Percentiles rank a stretch among this genome's conserved stretches.
Conservation (phyloP, 2,113 vertebrate genomes). For the Anseranas semipalmata region DNA sequence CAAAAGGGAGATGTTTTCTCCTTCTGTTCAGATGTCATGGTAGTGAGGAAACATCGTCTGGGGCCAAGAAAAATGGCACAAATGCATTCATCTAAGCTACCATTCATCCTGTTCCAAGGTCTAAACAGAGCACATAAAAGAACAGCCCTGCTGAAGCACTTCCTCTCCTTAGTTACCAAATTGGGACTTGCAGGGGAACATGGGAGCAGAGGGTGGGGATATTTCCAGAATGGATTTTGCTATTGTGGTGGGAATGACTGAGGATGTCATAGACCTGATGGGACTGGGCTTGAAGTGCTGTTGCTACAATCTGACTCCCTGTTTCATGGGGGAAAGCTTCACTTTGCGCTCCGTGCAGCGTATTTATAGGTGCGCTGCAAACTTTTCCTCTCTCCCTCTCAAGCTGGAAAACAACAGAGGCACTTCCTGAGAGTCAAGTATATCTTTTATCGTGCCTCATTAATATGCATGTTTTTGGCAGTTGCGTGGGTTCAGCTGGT, state of each 20-base stretch:
- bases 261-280: slow-evolving; percentile 62
- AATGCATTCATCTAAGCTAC: slow-evolving; percentile 92
- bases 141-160: slow-evolving; percentile 78
- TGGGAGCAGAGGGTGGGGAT: slow-evolving; percentile 72
- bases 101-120: slow-evolving; percentile 89
- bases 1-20: slow-evolving; percentile 99
- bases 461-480: slow-evolving; percentile 83
- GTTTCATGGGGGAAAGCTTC: background rate
- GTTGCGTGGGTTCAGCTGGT: slow-evolving; percentile 80
- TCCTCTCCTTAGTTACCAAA: slow-evolving; percentile 86
- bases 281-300: slow-evolving; percentile 48
- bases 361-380: slow-evolving; percentile 62
- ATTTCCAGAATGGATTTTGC: slow-evolving; percentile 67
- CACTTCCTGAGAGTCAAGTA: slow-evolving; percentile 79
- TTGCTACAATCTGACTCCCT: slow-evolving; percentile 27
- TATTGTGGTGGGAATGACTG: slow-evolving; percentile 47
- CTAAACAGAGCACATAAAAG: slow-evolving; percentile 88
- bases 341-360: background rate
- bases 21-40: slow-evolving; percentile 99
- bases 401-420: slow-evolving; percentile 73
- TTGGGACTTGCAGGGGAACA: slow-evolving; percentile 72
- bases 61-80: slow-evolving; percentile 89
- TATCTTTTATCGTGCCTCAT: slow-evolving; percentile 79
- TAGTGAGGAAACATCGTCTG: slow-evolving; percentile 91
- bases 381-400: slow-evolving; percentile 61